Percentiles rank a stretch among this genome's conserved stretches.
Evolutionary conservation across 2,888 invertebrate genomes (phyloP).

Genomic region (Nasonovia ribisnigri): DNA sequence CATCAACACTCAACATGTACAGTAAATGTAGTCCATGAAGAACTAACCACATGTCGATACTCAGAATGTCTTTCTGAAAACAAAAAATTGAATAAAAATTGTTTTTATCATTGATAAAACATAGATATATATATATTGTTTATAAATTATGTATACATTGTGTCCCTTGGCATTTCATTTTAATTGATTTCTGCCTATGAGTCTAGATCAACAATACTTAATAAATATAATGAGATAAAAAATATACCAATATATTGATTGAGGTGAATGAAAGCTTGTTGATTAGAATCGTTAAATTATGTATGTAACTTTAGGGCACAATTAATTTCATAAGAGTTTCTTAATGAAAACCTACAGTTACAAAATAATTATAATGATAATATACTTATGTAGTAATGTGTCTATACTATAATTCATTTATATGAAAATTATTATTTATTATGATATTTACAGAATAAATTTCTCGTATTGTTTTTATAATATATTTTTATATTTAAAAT

Average conservation of each 20-base stretch:
- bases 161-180: no score
- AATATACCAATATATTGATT: background rate
- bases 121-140: background rate
- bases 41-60: background rate
- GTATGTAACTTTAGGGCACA: background rate
- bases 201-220: no score
- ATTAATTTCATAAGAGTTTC: background rate
- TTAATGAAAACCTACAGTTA: background rate
- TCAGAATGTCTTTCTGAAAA: background rate
- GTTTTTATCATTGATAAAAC: background rate
- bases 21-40: background rate
- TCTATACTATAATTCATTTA: no score
- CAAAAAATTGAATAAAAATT: background rate
- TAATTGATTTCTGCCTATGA: no score
- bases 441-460: background rate
- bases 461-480: background rate
- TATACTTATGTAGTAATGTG: no score
- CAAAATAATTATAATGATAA: no score
- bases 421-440: background rate
- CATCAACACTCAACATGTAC: background rate
- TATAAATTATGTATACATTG: no score
- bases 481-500: background rate
- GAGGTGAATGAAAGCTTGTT: background rate
- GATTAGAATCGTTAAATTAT: background rate
- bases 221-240: no score